Evolutionary conservation across 2,113 vertebrate species (phyloP).

Genomic region (Eptesicus fuscus): DNA sequence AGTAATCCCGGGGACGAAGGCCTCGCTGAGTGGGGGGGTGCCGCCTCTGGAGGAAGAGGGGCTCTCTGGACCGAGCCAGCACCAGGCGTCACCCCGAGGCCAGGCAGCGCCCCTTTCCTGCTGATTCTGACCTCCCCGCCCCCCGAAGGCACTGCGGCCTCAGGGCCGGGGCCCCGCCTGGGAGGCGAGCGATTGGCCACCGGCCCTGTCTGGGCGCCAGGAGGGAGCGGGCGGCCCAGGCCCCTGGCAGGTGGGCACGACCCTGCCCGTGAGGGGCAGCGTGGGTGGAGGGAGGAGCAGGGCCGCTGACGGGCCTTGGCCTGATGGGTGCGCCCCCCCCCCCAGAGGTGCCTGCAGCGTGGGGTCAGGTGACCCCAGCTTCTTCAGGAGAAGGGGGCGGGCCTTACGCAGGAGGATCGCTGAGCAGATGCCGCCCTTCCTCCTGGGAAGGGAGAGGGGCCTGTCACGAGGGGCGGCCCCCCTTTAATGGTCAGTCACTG

Average conservation of each 20-base stretch:
- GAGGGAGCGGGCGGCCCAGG: background rate
- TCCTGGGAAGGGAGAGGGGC: rapidly evolving
- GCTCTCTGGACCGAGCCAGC: background rate
- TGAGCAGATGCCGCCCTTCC: background rate
- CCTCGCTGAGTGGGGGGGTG: background rate
- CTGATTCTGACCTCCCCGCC: background rate
- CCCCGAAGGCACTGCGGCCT: background rate
- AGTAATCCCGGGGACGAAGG: slow-evolving; percentile 32
- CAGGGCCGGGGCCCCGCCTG: background rate
- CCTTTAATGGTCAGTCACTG: background rate
- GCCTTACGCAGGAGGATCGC: background rate
- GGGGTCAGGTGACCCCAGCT: background rate
- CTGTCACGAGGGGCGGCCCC: rapidly evolving
- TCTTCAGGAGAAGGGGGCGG: background rate
- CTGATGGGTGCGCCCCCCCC: background rate
- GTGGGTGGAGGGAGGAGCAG: background rate
- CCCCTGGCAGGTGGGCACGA: background rate
- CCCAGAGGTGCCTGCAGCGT: background rate
- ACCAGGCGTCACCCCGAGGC: rapidly evolving
- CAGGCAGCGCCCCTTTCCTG: background rate
- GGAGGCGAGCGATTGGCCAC: background rate
- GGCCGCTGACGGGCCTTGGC: too few relatives aligned
- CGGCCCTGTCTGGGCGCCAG: background rate
- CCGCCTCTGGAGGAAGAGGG: background rate
- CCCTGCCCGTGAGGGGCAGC: rapidly evolving